Evolutionary conservation across 2,888 invertebrate genomes (phyloP).

Genomic region (Gisinianus flammeolus): DNA sequence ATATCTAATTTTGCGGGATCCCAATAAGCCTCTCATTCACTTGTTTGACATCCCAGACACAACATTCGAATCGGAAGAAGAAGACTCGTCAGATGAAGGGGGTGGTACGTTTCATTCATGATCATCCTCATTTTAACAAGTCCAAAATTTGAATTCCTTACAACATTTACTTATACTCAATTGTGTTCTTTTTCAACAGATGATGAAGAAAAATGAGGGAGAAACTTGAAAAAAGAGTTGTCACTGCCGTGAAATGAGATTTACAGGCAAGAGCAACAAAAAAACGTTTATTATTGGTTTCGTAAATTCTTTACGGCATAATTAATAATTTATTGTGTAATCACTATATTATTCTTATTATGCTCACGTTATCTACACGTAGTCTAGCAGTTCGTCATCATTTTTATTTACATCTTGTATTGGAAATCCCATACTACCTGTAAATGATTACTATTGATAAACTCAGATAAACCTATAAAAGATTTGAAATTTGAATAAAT

Average conservation of each 20-base stretch:
- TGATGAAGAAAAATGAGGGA: not conserved
- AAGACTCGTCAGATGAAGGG: conserved; percentile 82
- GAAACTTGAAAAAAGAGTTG: not conserved
- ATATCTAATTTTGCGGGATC: conserved; percentile 98
- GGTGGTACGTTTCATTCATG: conserved; percentile 59
- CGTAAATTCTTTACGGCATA: too few relatives aligned
- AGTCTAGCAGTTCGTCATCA: not conserved
- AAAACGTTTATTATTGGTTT: too few relatives aligned
- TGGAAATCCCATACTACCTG: too few relatives aligned
- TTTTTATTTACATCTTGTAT: too few relatives aligned
- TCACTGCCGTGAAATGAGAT: not conserved
- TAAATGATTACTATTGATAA: too few relatives aligned
- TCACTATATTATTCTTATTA: too few relatives aligned
- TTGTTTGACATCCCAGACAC: conserved; percentile 98
- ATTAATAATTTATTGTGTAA: too few relatives aligned
- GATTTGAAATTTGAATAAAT: too few relatives aligned
- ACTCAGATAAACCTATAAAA: too few relatives aligned
- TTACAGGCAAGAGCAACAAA: too few relatives aligned
- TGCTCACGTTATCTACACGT: not conserved
- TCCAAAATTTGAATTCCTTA: too few relatives aligned
- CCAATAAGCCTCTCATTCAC: conserved; percentile 97
- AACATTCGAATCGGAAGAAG: conserved; percentile 97
- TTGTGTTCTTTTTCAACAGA: not conserved
- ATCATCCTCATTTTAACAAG: too few relatives aligned
- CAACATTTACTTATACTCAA: not conserved